Percentiles rank a stretch among this genome's conserved stretches.
phyloP scores from a whole-genome alignment of 1,140 invertebrate genomes.

The Chionoecetes opilio region DNA sequence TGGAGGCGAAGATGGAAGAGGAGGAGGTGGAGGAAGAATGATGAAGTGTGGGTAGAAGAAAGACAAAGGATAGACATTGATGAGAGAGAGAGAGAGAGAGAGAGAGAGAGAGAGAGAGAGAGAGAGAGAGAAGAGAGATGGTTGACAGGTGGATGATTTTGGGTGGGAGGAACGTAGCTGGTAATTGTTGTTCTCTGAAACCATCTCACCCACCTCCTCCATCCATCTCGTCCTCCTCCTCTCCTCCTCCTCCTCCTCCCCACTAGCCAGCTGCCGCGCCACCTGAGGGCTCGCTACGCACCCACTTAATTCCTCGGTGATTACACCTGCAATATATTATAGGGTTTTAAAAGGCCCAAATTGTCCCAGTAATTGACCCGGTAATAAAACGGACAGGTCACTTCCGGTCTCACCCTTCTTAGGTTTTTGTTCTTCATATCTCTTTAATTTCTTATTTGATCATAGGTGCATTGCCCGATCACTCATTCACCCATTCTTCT shows the following conservation, averaged over 20 bases:
- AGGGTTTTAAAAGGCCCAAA: slow-evolving; percentile 73
- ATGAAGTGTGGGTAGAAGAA: too few species aligned
- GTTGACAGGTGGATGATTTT: not conserved
- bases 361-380: slow-evolving; percentile 73
- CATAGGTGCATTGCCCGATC: too few species aligned
- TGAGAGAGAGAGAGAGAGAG: slow-evolving; percentile 25
- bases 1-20: not conserved
- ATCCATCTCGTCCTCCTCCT: too few species aligned
- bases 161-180: too few species aligned
- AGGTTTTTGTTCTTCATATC: not conserved
- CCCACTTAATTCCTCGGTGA: slow-evolving; percentile 73
- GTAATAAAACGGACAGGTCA: slow-evolving; percentile 73
- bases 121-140: not conserved
- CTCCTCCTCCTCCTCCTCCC: not conserved
- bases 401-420: slow-evolving; percentile 53
- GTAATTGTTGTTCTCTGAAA: too few species aligned
- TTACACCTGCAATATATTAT: slow-evolving; percentile 75
- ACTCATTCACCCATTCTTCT: too few species aligned
- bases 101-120: not conserved
- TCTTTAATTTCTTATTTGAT: not conserved
- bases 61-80: not conserved
- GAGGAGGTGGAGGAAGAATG: not conserved
- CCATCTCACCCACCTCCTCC: too few species aligned
- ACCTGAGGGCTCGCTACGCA: slow-evolving; percentile 1
- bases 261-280: slow-evolving; percentile 65